Conservation (phyloP, 2,888 invertebrate genomes). For the Callinectes sapidus region DNA sequence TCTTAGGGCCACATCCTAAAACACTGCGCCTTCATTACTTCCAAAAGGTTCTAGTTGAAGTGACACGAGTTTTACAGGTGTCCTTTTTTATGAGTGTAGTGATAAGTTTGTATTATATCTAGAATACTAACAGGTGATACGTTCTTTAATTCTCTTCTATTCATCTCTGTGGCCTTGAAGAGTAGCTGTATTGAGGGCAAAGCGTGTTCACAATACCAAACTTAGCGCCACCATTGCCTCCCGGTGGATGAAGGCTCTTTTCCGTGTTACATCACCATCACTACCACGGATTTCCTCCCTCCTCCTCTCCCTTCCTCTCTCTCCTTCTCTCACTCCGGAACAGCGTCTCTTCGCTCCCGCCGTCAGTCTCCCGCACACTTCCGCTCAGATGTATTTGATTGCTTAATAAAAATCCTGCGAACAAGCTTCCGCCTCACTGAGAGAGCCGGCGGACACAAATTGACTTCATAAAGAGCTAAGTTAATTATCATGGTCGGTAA, state of each 20-base stretch:
- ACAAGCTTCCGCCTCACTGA: conserved; percentile 35
- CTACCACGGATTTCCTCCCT: background rate
- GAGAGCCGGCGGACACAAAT: conserved; percentile 28
- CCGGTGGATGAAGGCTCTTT: background rate
- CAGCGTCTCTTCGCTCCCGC: background rate
- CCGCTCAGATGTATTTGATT: conserved; percentile 33
- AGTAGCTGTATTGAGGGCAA: background rate
- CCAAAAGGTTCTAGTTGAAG: background rate
- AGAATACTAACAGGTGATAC: too few species aligned
- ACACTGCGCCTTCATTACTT: too few species aligned
- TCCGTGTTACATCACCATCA: background rate
- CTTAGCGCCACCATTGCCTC: background rate
- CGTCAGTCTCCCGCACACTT: conserved; percentile 26
- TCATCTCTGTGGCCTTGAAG: too few species aligned
- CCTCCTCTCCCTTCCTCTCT: background rate
- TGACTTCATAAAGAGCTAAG: conserved; percentile 31
- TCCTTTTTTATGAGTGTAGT: too few species aligned
- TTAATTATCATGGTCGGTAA: conserved; percentile 37
- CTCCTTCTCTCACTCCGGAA: background rate
- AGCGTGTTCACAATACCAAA: background rate
- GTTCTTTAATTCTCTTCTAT: too few species aligned
- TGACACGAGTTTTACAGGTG: background rate
- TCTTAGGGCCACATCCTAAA: too few species aligned
- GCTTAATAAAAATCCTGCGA: conserved; percentile 14
- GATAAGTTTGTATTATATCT: too few species aligned